Base-by-base conservation (phyloP, 2,888 invertebrate species). In the Lochmaea capreae region DNA sequence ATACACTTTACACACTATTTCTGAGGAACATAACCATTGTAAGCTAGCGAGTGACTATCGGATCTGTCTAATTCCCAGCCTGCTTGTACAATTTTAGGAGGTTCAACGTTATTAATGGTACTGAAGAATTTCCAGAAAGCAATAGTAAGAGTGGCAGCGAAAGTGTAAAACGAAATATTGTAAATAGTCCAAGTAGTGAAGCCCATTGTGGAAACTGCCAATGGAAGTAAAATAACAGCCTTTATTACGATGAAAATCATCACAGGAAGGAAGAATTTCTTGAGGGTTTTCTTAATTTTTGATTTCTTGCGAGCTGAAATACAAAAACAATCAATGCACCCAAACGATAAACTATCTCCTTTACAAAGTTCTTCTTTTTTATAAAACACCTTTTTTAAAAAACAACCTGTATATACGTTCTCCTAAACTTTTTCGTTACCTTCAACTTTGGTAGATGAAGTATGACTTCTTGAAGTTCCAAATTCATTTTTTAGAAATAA, bases 61-160 rank as follows among this genome's bases (percentile, higher is more conserved):
- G 90, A 88, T 49, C 89, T 88, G 94, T 93, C 83, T 81, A 94
- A 89, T 63, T 78, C 77, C 75, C 76, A 76, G 10, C 77, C 77
- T 46, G 74, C 76, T 54, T 81, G 82, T 26, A 81, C 74, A 11
- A 82, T 69, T 43, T 77, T 73, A 26, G 78, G 78, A 62, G 76
- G 79, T 16, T 72, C 68, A 16, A 75, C 76, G 14, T 77, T 74
- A 57, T 71, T 75, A 3, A 95, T 92, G 90, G 95, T 95, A 86
- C 94, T 93, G 90, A 95, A 95, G 79, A 95, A 90, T 87, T 95
- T 95, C 92, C 94, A 95, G 86, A 95, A 93, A 79, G 95, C 95
- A 87, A 95, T 88, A 76, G 93, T 94, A 79, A 95, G 92, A 82
- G 95, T 93, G 43, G 95, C 92, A 81, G 95, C 91, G 89, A 95